Percentiles rank a stretch among this genome's conserved stretches.
Evolutionary conservation across 2,113 vertebrate species (phyloP).

Genomic region (Miniopterus natalensis): DNA sequence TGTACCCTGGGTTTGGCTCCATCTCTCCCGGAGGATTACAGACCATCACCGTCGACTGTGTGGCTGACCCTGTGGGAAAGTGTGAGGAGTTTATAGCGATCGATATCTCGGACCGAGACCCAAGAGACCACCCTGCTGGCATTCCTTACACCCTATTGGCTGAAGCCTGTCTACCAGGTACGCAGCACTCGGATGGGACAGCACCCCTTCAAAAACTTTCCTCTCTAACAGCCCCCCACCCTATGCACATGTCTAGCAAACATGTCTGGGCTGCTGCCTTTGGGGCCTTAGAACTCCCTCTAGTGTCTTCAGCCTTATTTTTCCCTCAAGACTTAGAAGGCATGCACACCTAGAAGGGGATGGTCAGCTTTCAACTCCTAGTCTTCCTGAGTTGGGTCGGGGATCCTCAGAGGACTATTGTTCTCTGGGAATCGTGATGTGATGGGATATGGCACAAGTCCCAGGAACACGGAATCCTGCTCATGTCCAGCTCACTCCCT

Average conservation of each 20-base stretch:
- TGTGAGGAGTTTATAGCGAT: conserved; percentile 90
- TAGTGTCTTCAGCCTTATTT: not conserved
- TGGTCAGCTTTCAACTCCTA: not conserved
- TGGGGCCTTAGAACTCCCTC: not conserved
- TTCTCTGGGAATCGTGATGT: not conserved
- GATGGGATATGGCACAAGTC: not conserved
- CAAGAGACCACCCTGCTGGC: conserved; percentile 89
- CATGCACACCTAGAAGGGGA: not conserved
- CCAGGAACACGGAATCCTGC: not conserved
- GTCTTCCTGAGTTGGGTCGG: not conserved
- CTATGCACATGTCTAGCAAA: not conserved
- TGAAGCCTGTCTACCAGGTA: conserved; percentile 94
- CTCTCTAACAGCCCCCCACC: not conserved
- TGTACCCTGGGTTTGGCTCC: conserved; percentile 90
- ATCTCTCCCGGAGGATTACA: conserved; percentile 88
- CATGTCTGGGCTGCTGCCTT: not conserved
- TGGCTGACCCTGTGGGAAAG: conserved; percentile 89
- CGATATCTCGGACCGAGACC: conserved; percentile 92
- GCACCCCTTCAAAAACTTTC: not conserved
- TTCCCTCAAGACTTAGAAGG: not conserved
- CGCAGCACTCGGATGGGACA: rapidly evolving
- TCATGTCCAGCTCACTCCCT: not conserved
- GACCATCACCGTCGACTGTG: conserved; percentile 91
- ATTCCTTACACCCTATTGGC: conserved; percentile 90
- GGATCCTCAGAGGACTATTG: not conserved